Evolutionary conservation across 2,888 invertebrate species (phyloP).

Genomic region (Anaspis maculata): DNA sequence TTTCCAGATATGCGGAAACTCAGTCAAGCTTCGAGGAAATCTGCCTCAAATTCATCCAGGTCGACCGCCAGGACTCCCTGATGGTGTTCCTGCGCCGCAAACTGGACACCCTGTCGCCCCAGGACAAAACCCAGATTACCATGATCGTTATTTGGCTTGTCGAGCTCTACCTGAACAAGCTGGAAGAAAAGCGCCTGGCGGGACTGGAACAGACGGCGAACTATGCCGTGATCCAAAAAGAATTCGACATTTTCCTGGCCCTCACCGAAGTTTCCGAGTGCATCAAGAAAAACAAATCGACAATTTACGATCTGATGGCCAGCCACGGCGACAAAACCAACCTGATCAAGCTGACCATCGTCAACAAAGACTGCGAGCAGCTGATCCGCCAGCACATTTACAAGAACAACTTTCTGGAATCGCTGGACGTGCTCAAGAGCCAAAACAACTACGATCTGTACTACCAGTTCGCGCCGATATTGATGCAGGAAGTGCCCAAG

Average conservation of each 20-base stretch:
- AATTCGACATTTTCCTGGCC: conserved; percentile 70
- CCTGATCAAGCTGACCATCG: conserved; percentile 75
- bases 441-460: conserved; percentile 72
- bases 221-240: conserved; percentile 58
- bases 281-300: conserved; percentile 70
- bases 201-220: conserved; percentile 32
- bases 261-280: conserved; percentile 68
- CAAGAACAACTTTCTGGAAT: conserved; percentile 64
- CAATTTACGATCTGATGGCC: conserved; percentile 83
- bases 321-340: conserved; percentile 93
- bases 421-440: conserved; percentile 67
- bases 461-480: conserved; percentile 81
- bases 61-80: conserved; percentile 71
- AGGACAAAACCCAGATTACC: conserved; percentile 81
- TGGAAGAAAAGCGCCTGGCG: conserved; percentile 62
- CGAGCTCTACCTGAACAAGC: conserved; percentile 82
- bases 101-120: conserved; percentile 59
- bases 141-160: conserved; percentile 93
- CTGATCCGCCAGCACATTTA: conserved; percentile 86
- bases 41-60: conserved; percentile 79
- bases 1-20: conserved; percentile 86
- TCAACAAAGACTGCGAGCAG: conserved; percentile 81
- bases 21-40: conserved; percentile 91
- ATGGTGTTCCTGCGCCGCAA: conserved; percentile 82
- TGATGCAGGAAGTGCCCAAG: conserved; percentile 79